A percentile compares a stretch with the other conserved stretches of the same genome.
Conservation (phyloP, 1,140 invertebrate genomes). For the Pseudobourletiella spinata region DNA sequence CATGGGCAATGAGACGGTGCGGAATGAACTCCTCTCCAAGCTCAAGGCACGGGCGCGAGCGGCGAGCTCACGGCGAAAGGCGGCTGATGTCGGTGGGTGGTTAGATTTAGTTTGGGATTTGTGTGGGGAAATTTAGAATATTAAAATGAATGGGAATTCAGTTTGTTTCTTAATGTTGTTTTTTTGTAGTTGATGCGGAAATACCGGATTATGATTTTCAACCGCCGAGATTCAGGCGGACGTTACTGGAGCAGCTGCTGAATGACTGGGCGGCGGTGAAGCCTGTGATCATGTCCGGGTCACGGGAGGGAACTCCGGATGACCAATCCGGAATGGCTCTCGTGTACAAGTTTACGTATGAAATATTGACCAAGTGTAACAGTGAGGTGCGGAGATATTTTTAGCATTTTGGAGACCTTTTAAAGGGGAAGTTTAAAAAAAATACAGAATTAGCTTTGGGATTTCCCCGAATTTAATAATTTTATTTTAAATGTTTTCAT, state of each 20-base stretch:
- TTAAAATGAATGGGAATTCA: no score
- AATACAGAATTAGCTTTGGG: no score
- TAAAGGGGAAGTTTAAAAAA: no score
- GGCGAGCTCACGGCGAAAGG: slow-evolving; percentile 26
- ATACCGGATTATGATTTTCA: slow-evolving; percentile 98
- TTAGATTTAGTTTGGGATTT: no score
- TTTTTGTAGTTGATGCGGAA: slow-evolving; percentile 52
- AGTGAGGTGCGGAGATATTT: slow-evolving; percentile 61
- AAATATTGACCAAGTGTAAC: slow-evolving; percentile 86
- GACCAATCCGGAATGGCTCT: slow-evolving; percentile 82
- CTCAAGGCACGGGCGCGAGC: slow-evolving; percentile 68
- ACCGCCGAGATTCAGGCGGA: slow-evolving; percentile 88
- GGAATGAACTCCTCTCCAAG: slow-evolving; percentile 75
- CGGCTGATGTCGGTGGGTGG: slow-evolving; percentile 47
- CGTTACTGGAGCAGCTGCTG: slow-evolving; percentile 77
- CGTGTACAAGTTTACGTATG: slow-evolving; percentile 95
- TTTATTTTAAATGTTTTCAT: no score
- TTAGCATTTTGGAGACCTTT: no score
- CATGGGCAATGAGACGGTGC: slow-evolving; percentile 77
- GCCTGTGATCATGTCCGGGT: slow-evolving; percentile 70
- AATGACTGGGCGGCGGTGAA: slow-evolving; percentile 80
- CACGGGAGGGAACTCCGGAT: slow-evolving; percentile 24
- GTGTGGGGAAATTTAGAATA: no score
- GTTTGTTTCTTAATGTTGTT: neutral
- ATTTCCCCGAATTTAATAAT: no score